Conservation (phyloP, 2,113 vertebrate genomes). For the Pomatorhinus ruficollis region DNA sequence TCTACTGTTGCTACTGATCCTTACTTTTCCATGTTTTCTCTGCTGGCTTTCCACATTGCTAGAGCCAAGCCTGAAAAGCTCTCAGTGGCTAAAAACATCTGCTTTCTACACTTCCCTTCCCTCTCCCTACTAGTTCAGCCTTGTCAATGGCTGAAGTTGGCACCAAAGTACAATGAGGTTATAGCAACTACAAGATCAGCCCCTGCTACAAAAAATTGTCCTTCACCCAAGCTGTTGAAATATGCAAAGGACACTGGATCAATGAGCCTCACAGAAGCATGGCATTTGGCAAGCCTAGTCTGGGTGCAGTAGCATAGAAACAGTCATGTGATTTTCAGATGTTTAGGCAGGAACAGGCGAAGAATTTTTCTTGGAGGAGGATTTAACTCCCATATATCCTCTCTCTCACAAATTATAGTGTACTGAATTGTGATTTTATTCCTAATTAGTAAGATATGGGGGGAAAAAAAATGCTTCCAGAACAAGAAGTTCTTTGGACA, state of each 20-base stretch:
- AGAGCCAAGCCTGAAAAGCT: background rate
- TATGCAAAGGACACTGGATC: background rate
- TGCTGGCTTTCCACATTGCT: background rate
- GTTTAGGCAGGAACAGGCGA: background rate
- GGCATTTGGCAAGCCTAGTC: background rate
- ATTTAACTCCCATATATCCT: background rate
- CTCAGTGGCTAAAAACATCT: background rate
- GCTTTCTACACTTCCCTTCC: background rate
- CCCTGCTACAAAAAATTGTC: background rate
- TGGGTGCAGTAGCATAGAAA: background rate
- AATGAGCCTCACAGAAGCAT: rapidly evolving
- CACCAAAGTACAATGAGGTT: background rate
- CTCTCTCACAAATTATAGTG: background rate
- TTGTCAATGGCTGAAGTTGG: background rate
- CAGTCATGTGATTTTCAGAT: background rate
- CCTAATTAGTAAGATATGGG: background rate
- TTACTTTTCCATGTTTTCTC: background rate
- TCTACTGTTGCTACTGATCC: background rate
- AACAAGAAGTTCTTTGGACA: slow-evolving; percentile 17
- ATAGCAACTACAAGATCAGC: background rate
- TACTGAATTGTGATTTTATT: background rate
- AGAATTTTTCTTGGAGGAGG: background rate
- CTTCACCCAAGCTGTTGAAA: background rate
- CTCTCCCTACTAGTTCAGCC: background rate
- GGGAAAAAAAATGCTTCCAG: background rate